Conservation (phyloP, 2,888 invertebrate species). For the Cephonodes hylas region DNA sequence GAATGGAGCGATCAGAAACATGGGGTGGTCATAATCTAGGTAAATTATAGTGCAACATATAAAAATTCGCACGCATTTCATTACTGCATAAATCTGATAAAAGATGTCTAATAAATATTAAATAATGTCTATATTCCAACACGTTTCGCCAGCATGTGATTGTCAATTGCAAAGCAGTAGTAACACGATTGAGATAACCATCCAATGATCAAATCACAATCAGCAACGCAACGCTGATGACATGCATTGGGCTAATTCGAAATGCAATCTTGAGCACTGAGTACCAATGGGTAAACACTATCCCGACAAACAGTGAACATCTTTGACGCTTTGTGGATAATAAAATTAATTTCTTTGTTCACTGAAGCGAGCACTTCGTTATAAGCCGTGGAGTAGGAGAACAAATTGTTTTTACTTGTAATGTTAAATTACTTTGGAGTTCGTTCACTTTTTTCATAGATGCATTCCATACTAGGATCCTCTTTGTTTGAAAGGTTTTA, state of each 20-base stretch:
- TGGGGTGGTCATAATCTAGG: too few species aligned
- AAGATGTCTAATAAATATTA: too few species aligned
- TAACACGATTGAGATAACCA: neutral
- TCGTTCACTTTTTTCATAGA: too few species aligned
- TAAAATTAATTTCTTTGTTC: neutral
- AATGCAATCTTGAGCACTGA: slow-evolving; percentile 40
- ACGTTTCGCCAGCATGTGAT: neutral
- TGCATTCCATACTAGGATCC: too few species aligned
- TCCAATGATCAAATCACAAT: slow-evolving; percentile 35
- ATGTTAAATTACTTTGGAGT: too few species aligned
- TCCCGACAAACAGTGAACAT: neutral
- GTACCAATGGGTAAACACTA: slow-evolving; percentile 15
- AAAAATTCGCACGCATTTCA: too few species aligned
- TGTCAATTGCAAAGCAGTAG: neutral
- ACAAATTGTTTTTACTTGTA: too few species aligned
- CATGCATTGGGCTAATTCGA: slow-evolving; percentile 35
- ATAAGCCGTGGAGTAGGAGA: neutral
- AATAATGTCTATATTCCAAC: neutral
- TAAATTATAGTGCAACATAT: too few species aligned
- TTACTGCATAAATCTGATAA: too few species aligned
- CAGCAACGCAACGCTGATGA: slow-evolving; percentile 27
- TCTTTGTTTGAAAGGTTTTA: too few species aligned
- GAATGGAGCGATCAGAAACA: too few species aligned
- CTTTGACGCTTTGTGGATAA: neutral
- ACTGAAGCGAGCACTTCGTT: neutral